Evolutionary conservation across 1,140 invertebrate species (phyloP), one percentile per base, ranked within the genome.

Genomic region (Pseudomyrmex pallidus): DNA sequence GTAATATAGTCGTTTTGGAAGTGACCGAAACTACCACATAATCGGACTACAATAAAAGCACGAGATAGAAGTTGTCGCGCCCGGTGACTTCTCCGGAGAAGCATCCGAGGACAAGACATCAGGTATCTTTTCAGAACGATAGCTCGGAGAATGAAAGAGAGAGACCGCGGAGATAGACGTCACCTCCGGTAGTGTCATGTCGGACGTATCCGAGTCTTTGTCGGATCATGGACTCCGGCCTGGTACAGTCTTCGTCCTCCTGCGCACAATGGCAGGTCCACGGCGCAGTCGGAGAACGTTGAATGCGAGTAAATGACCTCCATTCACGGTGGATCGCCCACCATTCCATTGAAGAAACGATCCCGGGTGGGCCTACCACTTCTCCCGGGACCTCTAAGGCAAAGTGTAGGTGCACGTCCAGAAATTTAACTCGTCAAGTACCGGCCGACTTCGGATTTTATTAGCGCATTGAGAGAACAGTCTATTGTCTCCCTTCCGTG

Each of bases 261-360:
- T 73, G 78, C 63, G 74, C 83, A 90, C 82, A 90, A 91, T 92
- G 88, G 88, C 90, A 92, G 91, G 90, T 93, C 91, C 90, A 87
- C 88, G 90, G 82, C 89, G 83, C 87, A 89, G 84, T 88, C 74
- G 76, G 89, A 85, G 86, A 87, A 72, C 73, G 74, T 61, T 93
- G 92, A 93, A 93, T 93, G 89, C 91, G 86, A 93, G 91, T 92
- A 92, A 93, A 93, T 92, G 92, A 93, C 92, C 90, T 89, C 90
- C 89, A 93, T 93, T 93, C 92, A 93, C 86, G 87, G 89, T 74
- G 87, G 89, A 89, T 93, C 92, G 92, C 89, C 91, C 91, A 93
- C 89, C 90, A 90, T 89, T 84, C 90, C 85, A 84, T 87, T 90
- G 87, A 91, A 90, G 90, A 89, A 86, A 85, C 73, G 85, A 87